A percentile compares a stretch with the other conserved stretches of the same genome.
Conservation (phyloP, 2,113 vertebrate species). For the Rattus norvegicus region DNA sequence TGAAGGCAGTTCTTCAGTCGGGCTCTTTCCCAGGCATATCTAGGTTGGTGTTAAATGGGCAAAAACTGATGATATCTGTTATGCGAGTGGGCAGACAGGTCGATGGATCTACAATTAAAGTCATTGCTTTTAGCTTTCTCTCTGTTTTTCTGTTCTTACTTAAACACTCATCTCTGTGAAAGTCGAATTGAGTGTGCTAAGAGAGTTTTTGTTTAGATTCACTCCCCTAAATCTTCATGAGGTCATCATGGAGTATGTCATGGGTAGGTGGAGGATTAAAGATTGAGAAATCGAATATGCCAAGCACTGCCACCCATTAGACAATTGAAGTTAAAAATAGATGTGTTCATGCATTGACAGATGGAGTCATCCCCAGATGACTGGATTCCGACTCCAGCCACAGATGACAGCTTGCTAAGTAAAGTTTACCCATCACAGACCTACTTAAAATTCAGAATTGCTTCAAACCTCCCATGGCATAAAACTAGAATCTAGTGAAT, state of each 20-base stretch:
- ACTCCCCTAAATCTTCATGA: neutral
- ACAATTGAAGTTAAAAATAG: conserved; percentile 69
- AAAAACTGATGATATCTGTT: neutral
- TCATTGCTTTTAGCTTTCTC: neutral
- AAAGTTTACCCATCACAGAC: conserved; percentile 32
- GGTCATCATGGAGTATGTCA: fast-evolving
- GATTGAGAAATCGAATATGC: conserved; percentile 37
- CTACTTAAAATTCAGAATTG: conserved; percentile 1
- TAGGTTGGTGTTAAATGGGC: neutral
- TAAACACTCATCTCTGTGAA: conserved; percentile 45
- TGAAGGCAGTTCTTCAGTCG: neutral
- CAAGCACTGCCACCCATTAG: conserved; percentile 49
- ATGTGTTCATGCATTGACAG: conserved; percentile 44
- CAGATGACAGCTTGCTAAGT: neutral
- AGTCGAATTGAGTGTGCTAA: neutral
- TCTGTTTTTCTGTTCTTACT: conserved; percentile 23
- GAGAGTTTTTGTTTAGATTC: conserved; percentile 26
- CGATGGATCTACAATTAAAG: neutral
- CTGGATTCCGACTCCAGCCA: conserved; percentile 24
- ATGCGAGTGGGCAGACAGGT: neutral
- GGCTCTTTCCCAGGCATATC: neutral
- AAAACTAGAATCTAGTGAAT: neutral
- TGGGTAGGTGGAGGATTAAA: neutral
- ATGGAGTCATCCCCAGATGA: conserved; percentile 32
- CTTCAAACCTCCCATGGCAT: conserved; percentile 1